phyloP scores from a whole-genome alignment of 1,140 invertebrate genomes.

The Homarus americanus region DNA sequence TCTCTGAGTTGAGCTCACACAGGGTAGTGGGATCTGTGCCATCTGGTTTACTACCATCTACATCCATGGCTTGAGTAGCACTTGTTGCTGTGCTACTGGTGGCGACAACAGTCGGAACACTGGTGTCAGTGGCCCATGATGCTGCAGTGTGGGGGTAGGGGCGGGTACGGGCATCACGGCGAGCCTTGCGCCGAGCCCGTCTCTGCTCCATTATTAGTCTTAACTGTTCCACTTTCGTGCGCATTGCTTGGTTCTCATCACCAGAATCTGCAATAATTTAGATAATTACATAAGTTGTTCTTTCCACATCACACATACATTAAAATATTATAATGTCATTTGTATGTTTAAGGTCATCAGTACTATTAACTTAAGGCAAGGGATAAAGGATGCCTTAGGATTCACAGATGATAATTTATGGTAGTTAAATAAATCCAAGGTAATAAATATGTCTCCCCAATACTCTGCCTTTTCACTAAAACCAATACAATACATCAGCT shows the following conservation, averaged over 20 bases:
- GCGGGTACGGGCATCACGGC: conserved; percentile 85
- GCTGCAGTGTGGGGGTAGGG: conserved; percentile 82
- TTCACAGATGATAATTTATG: no score
- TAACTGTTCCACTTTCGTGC: conserved; percentile 90
- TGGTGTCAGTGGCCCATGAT: conserved; percentile 50
- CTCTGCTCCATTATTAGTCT: conserved; percentile 92
- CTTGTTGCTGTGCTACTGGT: conserved; percentile 39
- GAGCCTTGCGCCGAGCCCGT: conserved; percentile 87
- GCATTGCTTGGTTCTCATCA: conserved; percentile 87
- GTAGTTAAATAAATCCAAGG: no score
- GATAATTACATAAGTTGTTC: not conserved
- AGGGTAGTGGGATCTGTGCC: conserved; percentile 56
- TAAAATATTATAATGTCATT: no score
- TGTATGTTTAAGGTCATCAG: no score
- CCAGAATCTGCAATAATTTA: conserved; percentile 73
- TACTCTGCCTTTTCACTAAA: no score
- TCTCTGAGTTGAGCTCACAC: conserved; percentile 70
- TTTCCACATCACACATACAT: no score
- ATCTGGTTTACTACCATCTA: conserved; percentile 54
- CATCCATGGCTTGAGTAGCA: conserved; percentile 62
- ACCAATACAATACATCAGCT: no score
- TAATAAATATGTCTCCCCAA: no score
- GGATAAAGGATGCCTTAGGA: no score
- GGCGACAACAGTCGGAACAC: conserved; percentile 48
- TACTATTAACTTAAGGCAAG: no score